phyloP scores from a whole-genome alignment of 1,140 invertebrate genomes.

The Drosophila miranda region DNA sequence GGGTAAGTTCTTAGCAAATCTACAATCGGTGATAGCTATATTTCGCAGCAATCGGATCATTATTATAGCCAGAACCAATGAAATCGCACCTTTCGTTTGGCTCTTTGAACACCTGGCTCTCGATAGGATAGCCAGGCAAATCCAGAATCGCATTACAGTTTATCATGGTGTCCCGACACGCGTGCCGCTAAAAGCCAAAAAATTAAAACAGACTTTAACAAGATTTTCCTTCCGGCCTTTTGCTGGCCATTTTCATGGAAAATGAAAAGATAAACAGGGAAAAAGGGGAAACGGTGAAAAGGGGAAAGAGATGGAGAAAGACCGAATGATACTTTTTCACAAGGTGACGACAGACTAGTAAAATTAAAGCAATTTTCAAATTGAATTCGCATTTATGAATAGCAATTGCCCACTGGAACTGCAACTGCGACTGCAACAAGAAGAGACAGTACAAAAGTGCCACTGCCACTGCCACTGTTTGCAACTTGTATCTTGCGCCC shows the following conservation, averaged over 20 bases:
- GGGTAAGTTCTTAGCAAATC: too few relatives aligned
- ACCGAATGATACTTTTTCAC: too few relatives aligned
- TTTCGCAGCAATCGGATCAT: too few relatives aligned
- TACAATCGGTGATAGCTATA: too few relatives aligned
- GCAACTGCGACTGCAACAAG: constrained; percentile 33
- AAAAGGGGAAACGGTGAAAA: background rate
- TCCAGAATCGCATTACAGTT: too few relatives aligned
- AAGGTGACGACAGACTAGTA: constrained; percentile 58
- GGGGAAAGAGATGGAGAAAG: too few relatives aligned
- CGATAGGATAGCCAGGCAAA: too few relatives aligned
- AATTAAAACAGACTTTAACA: constrained; percentile 11
- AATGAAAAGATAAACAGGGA: background rate
- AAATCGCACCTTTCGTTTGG: too few relatives aligned
- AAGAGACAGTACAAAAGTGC: background rate
- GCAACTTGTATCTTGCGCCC: constrained; percentile 34
- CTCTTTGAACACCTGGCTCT: too few relatives aligned
- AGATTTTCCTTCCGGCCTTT: constrained; percentile 18
- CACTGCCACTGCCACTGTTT: constrained; percentile 7
- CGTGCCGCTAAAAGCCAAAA: constrained; percentile 1
- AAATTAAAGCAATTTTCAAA: constrained; percentile 78
- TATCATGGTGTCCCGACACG: too few relatives aligned
- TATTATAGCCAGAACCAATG: too few relatives aligned
- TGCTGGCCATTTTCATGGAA: background rate
- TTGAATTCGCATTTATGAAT: constrained; percentile 80
- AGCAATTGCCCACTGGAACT: constrained; percentile 60